Base-by-base conservation (phyloP, 2,888 invertebrate species). In the Anticlea derivata region DNA sequence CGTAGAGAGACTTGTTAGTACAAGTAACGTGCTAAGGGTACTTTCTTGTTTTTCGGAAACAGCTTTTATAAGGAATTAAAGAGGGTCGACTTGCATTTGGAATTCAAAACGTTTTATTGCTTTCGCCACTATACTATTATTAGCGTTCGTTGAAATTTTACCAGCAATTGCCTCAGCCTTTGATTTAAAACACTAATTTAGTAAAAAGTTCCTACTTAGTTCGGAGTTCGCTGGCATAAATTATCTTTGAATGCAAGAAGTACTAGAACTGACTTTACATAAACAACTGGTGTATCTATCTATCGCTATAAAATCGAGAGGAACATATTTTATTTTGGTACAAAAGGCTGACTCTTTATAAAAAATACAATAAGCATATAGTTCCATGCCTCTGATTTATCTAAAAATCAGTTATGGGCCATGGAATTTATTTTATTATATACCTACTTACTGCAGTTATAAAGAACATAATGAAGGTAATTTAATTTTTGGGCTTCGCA, bases 31-130 rank as follows among this genome's bases (percentile, higher is more conserved):
- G 27, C 7, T 34, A 17, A 10, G 2, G 12, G 11, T 7, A 22
- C 8, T 20, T 70, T 70, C 69, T 73, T 73, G 66, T 80, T 81
- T 80, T 78, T 73, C 73, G 72, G 70, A 73, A 80, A 81, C 70
- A 75, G 76, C 72, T 75, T 79, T 81, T 77, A 76, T 78, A 72
- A 70, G 70, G 74, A 75, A 75, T 80, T 82, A 77, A 78, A 71
- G 70, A 68, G 67, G 60, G 68, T 64, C 63, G 68, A 80, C 82
- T 81, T 82, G 73, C 78, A 82, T 78, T 77, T 67, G 68, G 66
- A 75, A 73, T 75, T 71, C 66, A 56, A 60, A 61, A 62, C 65
- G 64, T 72, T 68, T 73, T 71, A 73, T 66, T 74, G 66, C 65
- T 66, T 66, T 61, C 49, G 65, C 68, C 60, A 59, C 65, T 66